These are phyloP conservation scores for Muricea muricata DNA, from an alignment of 92 coral and sea anemone genomes.

Conservation along the genomic window DNA sequence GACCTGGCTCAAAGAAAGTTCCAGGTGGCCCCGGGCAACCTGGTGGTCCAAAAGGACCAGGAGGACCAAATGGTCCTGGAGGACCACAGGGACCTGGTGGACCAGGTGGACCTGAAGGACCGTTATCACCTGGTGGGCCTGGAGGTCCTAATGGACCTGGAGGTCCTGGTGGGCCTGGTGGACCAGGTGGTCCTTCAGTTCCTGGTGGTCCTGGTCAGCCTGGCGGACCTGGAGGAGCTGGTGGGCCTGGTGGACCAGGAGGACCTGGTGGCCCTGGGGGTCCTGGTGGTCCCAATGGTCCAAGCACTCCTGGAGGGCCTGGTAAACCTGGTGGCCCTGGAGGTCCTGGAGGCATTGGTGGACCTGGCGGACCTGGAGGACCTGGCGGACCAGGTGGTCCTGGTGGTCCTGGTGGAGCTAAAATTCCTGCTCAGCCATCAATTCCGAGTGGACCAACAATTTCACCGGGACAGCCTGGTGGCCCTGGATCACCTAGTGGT, in stretches of 20 bases:
- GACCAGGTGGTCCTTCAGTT: conserved; percentile 65
- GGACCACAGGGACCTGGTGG: too few relatives aligned
- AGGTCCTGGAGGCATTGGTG: too few relatives aligned
- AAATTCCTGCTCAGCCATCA: conserved; percentile 65
- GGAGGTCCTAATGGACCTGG: too few relatives aligned
- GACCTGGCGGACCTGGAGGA: conserved; percentile 65
- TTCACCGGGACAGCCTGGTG: too few relatives aligned
- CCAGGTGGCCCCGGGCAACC: conserved; percentile 29
- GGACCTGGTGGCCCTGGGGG: conserved; percentile 70
- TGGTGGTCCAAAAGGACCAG: not conserved
- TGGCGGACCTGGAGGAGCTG: too few relatives aligned
- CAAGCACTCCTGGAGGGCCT: too few relatives aligned
- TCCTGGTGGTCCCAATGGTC: conserved; percentile 68
- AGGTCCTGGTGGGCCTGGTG: conserved; percentile 12
- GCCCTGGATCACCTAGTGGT: too few relatives aligned
- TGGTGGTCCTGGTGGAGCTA: conserved; percentile 72
- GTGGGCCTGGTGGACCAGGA: conserved; percentile 55
- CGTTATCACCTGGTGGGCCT: too few relatives aligned
- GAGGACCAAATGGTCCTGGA: conserved; percentile 78
- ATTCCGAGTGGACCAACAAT: conserved; percentile 75
- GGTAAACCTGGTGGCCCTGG: conserved; percentile 70
- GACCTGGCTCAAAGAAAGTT: too few relatives aligned
- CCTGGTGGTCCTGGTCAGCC: too few relatives aligned
- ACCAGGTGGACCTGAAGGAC: conserved; percentile 60
- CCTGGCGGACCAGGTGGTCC: conserved; percentile 65